Evolutionary conservation across 2,888 invertebrate species (phyloP).

Genomic region (Orthosia cruda): DNA sequence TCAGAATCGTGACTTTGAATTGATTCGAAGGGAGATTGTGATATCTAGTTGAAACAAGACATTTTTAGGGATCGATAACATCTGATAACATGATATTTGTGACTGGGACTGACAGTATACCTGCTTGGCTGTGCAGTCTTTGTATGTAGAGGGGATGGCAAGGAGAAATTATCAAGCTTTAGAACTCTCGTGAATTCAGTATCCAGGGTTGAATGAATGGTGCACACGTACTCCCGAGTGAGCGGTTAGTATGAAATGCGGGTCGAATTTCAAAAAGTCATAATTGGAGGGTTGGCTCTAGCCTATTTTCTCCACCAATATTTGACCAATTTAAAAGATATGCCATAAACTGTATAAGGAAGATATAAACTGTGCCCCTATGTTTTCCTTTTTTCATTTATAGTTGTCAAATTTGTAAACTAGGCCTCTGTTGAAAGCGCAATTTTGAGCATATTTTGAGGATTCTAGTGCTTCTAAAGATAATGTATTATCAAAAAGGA

Average conservation of each 20-base stretch:
- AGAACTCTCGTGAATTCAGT: slow-evolving; percentile 25
- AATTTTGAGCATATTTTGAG: no score
- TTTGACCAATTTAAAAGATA: no score
- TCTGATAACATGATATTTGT: slow-evolving; percentile 43
- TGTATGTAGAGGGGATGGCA: slow-evolving; percentile 30
- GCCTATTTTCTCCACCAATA: no score
- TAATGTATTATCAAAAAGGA: no score
- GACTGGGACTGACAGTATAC: slow-evolving; percentile 38
- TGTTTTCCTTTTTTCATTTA: no score
- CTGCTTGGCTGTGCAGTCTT: slow-evolving; percentile 31
- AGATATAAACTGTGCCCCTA: no score
- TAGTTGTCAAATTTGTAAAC: no score
- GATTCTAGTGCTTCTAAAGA: no score
- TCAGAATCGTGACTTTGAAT: slow-evolving; percentile 55
- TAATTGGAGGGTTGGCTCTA: no score
- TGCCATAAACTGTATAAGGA: no score
- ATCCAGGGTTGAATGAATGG: not conserved
- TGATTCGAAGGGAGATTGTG: slow-evolving; percentile 63
- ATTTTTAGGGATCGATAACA: slow-evolving; percentile 50
- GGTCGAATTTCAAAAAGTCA: no score
- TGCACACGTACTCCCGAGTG: slow-evolving; percentile 35
- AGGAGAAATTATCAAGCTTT: slow-evolving; percentile 11
- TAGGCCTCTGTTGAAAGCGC: no score
- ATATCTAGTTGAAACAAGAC: slow-evolving; percentile 60
- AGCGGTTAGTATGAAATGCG: slow-evolving; percentile 10